Conservation (phyloP, 2,113 vertebrate genomes). For the Labrus mixtus region DNA sequence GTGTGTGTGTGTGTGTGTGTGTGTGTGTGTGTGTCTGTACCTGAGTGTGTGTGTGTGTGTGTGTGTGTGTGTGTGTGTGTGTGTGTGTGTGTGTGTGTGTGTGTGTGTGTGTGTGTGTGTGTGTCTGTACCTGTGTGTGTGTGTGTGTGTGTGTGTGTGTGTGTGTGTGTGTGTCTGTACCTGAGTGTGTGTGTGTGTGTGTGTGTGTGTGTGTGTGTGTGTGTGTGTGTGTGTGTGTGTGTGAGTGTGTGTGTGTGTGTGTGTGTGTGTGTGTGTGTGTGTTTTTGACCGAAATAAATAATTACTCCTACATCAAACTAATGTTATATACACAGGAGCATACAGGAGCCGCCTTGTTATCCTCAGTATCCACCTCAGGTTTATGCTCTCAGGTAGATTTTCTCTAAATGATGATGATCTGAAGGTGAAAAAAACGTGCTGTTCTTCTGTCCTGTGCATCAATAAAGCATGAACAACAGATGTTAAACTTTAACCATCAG, state of each 20-base stretch:
- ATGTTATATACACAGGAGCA: no score
- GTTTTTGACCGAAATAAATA: no score
- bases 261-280: conserved; percentile 5
- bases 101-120: conserved; percentile 8
- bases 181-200: no score
- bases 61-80: conserved; percentile 13
- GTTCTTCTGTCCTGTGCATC: background rate
- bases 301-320: no score
- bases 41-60: conserved; percentile 16
- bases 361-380: no score
- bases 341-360: no score
- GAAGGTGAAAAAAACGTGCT: no score
- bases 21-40: conserved; percentile 15
- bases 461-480: background rate
- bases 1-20: conserved; percentile 5
- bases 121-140: conserved; percentile 23
- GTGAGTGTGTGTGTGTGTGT: conserved; percentile 21
- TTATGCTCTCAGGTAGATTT: no score
- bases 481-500: background rate
- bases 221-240: conserved; percentile 5
- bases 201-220: no score
- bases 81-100: conserved; percentile 17
- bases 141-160: conserved; percentile 5
- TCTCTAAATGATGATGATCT: no score
- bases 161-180: conserved; percentile 16